Conservation (phyloP, 2,888 invertebrate genomes). For the Gastrophysa polygoni region DNA sequence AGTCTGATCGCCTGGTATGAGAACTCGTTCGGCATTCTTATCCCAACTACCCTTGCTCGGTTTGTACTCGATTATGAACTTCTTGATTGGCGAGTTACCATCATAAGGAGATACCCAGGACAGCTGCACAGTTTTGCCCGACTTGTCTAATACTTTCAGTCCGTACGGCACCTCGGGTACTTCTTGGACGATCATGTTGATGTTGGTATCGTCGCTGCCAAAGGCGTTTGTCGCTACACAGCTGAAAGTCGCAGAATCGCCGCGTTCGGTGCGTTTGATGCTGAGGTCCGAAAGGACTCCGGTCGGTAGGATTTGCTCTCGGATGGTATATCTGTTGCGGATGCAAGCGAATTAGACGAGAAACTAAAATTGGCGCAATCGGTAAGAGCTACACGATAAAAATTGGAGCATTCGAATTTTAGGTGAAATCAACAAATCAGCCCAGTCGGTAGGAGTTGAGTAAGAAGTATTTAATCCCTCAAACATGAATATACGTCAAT, state of each 20-base stretch:
- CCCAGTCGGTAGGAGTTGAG: too few species aligned
- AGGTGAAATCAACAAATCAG: too few species aligned
- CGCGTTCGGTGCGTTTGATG: conserved; percentile 86
- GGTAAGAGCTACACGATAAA: too few species aligned
- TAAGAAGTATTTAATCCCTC: too few species aligned
- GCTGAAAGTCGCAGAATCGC: conserved; percentile 87
- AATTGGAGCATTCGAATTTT: too few species aligned
- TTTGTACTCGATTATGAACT: conserved; percentile 91
- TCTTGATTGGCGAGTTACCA: conserved; percentile 87
- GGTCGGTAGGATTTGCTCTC: conserved; percentile 86
- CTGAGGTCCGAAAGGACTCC: conserved; percentile 89
- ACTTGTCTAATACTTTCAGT: conserved; percentile 86
- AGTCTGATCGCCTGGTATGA: conserved; percentile 88
- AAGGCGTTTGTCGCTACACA: conserved; percentile 94
- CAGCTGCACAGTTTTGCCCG: conserved; percentile 86
- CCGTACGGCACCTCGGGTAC: conserved; percentile 90
- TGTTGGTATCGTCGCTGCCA: conserved; percentile 93
- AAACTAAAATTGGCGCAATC: too few species aligned
- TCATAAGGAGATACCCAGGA: conserved; percentile 94
- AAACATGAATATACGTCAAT: too few species aligned
- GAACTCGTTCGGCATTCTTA: conserved; percentile 83
- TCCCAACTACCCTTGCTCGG: conserved; percentile 83
- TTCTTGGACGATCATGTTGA: conserved; percentile 94
- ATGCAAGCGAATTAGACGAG: too few species aligned
- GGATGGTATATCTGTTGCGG: conserved; percentile 77